Conservation (phyloP, 2,888 invertebrate genomes). For the Cryptophagus acutangulus region DNA sequence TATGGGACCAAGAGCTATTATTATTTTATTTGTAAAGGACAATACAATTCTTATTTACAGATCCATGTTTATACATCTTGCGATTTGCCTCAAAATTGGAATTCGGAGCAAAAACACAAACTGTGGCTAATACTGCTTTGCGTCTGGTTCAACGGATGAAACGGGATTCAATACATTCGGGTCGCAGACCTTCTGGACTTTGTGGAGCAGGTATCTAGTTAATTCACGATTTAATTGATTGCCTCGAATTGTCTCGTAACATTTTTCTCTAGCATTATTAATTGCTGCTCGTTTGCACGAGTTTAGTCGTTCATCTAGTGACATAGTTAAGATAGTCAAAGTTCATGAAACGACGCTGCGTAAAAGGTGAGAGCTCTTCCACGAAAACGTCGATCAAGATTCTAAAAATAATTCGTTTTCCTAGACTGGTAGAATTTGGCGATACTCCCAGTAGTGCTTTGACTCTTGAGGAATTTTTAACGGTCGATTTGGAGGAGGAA, state of each 20-base stretch:
- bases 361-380: conserved; percentile 59
- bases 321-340: conserved; percentile 91
- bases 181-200: conserved; percentile 91
- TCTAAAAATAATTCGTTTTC: conserved; percentile 13
- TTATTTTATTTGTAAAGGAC: not conserved
- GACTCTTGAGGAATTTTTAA: conserved; percentile 95
- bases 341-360: conserved; percentile 90
- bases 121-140: conserved; percentile 91
- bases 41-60: conserved; percentile 48
- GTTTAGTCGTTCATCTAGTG: conserved; percentile 78
- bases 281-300: conserved; percentile 92
- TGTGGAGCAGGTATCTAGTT: conserved; percentile 82
- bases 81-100: conserved; percentile 91
- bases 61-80: conserved; percentile 93
- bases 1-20: not conserved
- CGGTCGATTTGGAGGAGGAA: conserved; percentile 92
- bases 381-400: not conserved
- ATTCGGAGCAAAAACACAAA: conserved; percentile 87
- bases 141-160: conserved; percentile 96
- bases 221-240: not conserved
- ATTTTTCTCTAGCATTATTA: conserved; percentile 65
- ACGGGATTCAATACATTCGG: conserved; percentile 94
- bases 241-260: not conserved
- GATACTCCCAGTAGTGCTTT: conserved; percentile 93
- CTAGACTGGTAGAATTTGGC: conserved; percentile 84